Percentiles rank a stretch among this genome's conserved stretches.
These are phyloP conservation scores for Epinephelus lanceolatus DNA, from an alignment of 2,113 vertebrate species.

Conservation along the genomic window DNA sequence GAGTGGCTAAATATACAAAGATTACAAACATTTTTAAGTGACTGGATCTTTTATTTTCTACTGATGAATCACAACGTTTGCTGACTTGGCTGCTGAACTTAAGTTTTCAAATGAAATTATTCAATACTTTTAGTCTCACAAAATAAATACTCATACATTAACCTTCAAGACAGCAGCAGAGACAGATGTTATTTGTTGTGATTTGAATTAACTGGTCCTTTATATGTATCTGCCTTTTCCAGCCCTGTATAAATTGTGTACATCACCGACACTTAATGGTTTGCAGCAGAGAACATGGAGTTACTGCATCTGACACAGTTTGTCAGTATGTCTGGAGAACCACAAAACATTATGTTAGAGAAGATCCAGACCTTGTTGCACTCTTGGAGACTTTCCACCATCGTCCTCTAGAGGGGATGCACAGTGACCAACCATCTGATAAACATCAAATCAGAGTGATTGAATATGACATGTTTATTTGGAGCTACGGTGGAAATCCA, in stretches of 20 bases:
- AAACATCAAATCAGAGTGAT: slow-evolving; percentile 50
- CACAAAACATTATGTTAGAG: slow-evolving; percentile 5
- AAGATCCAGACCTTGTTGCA: slow-evolving; percentile 53
- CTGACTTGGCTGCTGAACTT: not conserved
- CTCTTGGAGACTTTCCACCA: slow-evolving; percentile 53
- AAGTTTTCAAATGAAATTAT: not conserved
- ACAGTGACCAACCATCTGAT: slow-evolving; percentile 32
- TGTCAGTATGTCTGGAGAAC: slow-evolving; percentile 27
- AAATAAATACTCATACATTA: not conserved
- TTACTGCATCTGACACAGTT: slow-evolving; percentile 13
- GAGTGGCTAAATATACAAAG: not conserved
- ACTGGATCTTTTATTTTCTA: not conserved
- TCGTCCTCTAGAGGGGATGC: slow-evolving; percentile 47
- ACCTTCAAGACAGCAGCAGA: not conserved
- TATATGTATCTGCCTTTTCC: not conserved
- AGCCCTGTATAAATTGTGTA: not conserved
- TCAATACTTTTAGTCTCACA: not conserved
- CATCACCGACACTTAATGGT: not conserved
- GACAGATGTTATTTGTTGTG: not conserved
- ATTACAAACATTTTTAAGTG: not conserved
- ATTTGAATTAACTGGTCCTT: not conserved
- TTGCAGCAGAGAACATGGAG: not conserved
- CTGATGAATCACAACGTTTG: not conserved
- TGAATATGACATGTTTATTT: slow-evolving; percentile 59
- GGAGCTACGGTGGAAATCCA: slow-evolving; percentile 22